Evolutionary conservation across 2,888 invertebrate genomes (phyloP), one percentile per base, ranked within the genome.

Genomic region (Synergus itoensis): DNA sequence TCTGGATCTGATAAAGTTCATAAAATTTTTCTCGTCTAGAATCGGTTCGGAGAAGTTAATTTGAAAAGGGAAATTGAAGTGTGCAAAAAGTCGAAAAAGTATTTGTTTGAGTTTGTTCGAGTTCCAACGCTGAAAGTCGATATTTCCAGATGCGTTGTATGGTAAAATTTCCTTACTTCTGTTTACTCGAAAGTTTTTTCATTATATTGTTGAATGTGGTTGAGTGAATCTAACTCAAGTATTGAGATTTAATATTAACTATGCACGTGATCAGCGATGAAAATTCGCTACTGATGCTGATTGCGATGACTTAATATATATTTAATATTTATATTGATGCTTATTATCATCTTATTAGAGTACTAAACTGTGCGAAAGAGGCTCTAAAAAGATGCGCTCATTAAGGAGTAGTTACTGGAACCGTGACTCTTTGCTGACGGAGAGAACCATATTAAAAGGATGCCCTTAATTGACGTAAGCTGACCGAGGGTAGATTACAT

Each of bases 361-460:
- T 28, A 69, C 36, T 69, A 69, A 69, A 69, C 48, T 69, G 69
- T 69, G 69, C 69, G 45, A 69, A 48, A 48, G 69, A 69, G 45
- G 69, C 48, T 48, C 69, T 69, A 69, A 69, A 53, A 69, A 69
- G 69, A 69, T 69, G 73, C 73, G 73, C 73, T 73, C 53, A 69
- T 73, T 73, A 73, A 73, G n/a, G 73, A 73, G 53, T 73, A 53
- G 73, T 73, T 73, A 73, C 73, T 73, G 73, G 53, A 73, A 73
- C 73, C 73, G 73, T 73, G 73, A 73, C 73, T 73, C 73, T 73
- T 73, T 73, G 53, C 73, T 73, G 73, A 73, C 73, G 53, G 69
- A 73, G 73, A 53, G 73, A 53, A 73, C n/a, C 53, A 73, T 36
- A 36, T n/a, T 73, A 73, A 73, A 73, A 73, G 73, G 73, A 73